Evolutionary conservation across 1,140 invertebrate species (phyloP), one percentile per base, ranked within the genome.

Genomic region (Heliconius himera): DNA sequence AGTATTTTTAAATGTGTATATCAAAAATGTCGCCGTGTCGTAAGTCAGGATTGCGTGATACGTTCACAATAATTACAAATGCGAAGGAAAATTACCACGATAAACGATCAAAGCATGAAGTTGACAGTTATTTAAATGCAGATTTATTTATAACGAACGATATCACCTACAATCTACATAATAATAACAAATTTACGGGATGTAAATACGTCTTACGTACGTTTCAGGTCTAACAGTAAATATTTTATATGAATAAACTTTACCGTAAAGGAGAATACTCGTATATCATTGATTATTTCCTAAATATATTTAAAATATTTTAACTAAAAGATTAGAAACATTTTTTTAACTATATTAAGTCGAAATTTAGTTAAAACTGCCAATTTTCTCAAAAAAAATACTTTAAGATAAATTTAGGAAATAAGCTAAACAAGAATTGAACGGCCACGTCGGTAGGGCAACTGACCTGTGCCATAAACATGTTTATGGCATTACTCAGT

Each of bases 91-190:
- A 66, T 66, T 66, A 29, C 26, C 26, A n/a, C 60, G 60, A 29
- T 66, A 66, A 66, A 29, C 60, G 60, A 66, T 66, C 60, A 66
- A 66, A 66, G 60, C 60, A 66, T 66, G 60, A 66, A 66, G 60
- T 66, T 66, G 13, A 66, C 22, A 26, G 60, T 66, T 66, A 66
- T 66, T 66, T 66, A 66, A 66, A 66, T 66, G 60, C 60, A 66
- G 60, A 66, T 66, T 66, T 66, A 66, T 66, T 66, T 66, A 66
- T 66, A 66, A 29, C 22, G 60, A 66, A 66, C 22, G 60, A 66
- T 56, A 22, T 56, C 9, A 66, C 60, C 60, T 66, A 66, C 60
- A 66, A 66, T 66, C 26, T 66, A 66, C 26, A 66, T 66, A 66
- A 66, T 66, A 66, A 66, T 66, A 66, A 26, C 60, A 66, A 66